phyloP scores from a whole-genome alignment of 2,797 vertebrate species.

The Sebastes minor region DNA sequence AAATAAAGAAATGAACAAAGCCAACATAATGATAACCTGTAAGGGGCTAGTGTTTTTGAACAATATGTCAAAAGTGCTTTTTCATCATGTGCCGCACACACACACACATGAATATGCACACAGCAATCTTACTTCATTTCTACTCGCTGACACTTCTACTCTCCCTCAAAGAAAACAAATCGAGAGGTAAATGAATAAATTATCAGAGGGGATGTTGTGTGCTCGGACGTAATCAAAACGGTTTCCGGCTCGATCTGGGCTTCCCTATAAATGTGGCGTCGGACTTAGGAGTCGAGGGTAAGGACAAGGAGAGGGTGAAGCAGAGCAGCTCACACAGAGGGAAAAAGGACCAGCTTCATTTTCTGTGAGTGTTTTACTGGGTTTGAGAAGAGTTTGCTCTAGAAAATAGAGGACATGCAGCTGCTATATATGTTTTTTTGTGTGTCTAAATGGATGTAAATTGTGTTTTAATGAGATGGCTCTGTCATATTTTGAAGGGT shows the following conservation, averaged over 20 bases:
- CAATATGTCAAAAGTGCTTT: slow-evolving; percentile 71
- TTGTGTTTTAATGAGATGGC: background rate
- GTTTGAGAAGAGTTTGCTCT: background rate
- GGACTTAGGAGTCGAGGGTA: slow-evolving; percentile 29
- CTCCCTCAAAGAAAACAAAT: slow-evolving; percentile 59
- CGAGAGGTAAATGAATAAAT: slow-evolving; percentile 55
- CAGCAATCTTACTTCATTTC: slow-evolving; percentile 58
- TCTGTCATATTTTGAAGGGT: background rate
- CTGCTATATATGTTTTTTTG: background rate
- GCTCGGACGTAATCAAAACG: slow-evolving; percentile 74
- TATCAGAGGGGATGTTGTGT: slow-evolving; percentile 56
- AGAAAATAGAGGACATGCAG: background rate
- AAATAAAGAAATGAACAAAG: slow-evolving; percentile 76
- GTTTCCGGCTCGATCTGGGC: slow-evolving; percentile 70
- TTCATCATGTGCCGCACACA: slow-evolving; percentile 56
- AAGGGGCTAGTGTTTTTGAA: slow-evolving; percentile 74
- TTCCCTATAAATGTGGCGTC: slow-evolving; percentile 79
- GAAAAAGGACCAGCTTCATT: background rate
- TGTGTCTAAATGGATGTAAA: background rate
- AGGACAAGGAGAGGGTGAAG: slow-evolving; percentile 47
- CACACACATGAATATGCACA: slow-evolving; percentile 21
- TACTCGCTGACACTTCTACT: slow-evolving; percentile 51
- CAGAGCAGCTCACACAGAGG: slow-evolving; percentile 22
- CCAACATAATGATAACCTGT: slow-evolving; percentile 73
- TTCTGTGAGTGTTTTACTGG: slow-evolving; percentile 42